Percentiles rank a stretch among this genome's conserved stretches.
These are phyloP conservation scores for Tarsius wallacei DNA, from an alignment of 2,797 vertebrate species.

Conservation along the genomic window DNA sequence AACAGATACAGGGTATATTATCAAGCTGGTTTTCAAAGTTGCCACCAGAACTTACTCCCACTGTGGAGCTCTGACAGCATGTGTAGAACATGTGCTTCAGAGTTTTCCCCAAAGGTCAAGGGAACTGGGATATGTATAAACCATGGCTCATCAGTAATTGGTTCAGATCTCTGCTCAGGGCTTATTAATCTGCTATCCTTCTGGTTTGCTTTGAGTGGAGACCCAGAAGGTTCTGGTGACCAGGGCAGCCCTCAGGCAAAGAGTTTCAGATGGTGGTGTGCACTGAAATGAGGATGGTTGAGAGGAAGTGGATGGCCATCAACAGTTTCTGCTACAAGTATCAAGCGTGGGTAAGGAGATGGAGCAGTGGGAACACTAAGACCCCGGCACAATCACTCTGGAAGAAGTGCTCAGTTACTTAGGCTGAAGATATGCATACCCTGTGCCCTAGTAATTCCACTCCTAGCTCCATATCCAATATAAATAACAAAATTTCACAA, in stretches of 20 bases:
- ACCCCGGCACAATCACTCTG: background rate
- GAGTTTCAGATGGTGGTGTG: no score
- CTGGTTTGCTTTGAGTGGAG: background rate
- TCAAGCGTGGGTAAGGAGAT: background rate
- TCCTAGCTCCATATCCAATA: background rate
- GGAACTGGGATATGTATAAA: background rate
- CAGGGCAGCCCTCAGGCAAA: background rate
- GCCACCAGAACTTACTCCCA: background rate
- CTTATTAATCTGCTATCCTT: background rate
- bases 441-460: background rate
- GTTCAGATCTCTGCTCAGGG: background rate
- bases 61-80: background rate
- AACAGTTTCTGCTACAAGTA: no score
- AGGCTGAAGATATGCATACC: background rate
- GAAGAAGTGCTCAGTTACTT: background rate
- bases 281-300: background rate
- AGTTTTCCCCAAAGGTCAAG: no score
- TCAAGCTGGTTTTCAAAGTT: no score
- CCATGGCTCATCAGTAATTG: background rate
- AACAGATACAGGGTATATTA: background rate
- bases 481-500: background rate
- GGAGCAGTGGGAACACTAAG: background rate
- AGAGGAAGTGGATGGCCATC: background rate
- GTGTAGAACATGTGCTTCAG: background rate
- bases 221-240: background rate